These are phyloP conservation scores for Zapornia atra DNA, from an alignment of 2,113 vertebrate genomes.

Conservation along the genomic window DNA sequence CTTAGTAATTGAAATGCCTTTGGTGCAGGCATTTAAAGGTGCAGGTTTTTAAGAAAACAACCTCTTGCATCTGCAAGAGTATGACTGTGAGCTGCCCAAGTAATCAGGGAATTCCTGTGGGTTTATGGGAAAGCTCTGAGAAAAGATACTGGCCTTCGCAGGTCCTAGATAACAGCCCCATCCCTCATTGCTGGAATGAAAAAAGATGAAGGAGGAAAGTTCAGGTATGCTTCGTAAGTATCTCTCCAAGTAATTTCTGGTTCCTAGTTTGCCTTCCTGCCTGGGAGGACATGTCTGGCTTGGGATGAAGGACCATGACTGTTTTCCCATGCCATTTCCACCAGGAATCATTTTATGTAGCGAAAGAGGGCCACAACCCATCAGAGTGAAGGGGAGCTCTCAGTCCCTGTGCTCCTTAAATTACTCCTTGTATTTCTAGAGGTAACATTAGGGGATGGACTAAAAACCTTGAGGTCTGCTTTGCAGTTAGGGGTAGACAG, in stretches of 20 bases:
- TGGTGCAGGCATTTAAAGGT: background rate
- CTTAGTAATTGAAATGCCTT: background rate
- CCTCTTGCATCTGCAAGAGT: background rate
- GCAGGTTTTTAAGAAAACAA: background rate
- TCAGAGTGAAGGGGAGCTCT: fast-evolving
- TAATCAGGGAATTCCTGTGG: background rate
- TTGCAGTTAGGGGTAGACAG: background rate
- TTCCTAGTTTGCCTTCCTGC: background rate
- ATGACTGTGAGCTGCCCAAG: background rate
- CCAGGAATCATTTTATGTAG: background rate
- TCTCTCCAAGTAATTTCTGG: background rate
- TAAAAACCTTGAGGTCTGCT: background rate
- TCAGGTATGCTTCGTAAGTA: background rate
- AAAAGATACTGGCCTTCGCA: background rate
- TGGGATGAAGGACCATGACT: background rate
- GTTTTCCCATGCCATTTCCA: background rate
- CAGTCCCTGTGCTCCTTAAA: too few relatives aligned
- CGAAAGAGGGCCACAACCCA: background rate
- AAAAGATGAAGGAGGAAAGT: background rate
- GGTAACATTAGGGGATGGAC: background rate
- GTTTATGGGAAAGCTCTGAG: background rate
- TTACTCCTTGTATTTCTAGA: background rate
- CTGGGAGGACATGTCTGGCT: background rate
- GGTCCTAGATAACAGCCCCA: background rate
- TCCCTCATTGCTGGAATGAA: background rate